Evolutionary conservation across 2,113 vertebrate genomes (phyloP).

Genomic region (Cyprinus carpio): DNA sequence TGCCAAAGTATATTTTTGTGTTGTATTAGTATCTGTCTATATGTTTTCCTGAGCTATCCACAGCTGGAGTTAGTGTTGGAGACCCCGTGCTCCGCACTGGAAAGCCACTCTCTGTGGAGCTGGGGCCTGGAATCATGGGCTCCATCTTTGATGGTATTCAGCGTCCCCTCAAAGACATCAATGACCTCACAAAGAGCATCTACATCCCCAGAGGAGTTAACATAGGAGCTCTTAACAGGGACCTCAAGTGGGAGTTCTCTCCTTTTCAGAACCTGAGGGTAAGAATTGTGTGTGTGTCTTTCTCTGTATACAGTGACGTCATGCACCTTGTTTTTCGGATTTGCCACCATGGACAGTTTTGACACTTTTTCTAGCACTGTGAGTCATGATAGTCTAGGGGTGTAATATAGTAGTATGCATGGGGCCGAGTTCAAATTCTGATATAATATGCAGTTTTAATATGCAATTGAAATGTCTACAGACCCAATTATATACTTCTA

Average conservation of each 20-base stretch:
- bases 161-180: constrained; percentile 93
- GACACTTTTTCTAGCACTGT: background rate
- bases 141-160: constrained; percentile 99
- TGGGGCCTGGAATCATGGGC: constrained; percentile 97
- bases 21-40: background rate
- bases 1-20: background rate
- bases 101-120: constrained; percentile 93
- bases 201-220: constrained; percentile 98
- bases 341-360: background rate
- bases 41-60: constrained; percentile 80
- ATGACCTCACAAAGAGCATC: constrained; percentile 91
- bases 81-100: constrained; percentile 96
- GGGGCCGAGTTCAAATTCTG: background rate
- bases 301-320: background rate
- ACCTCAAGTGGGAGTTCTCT: constrained; percentile 93
- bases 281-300: constrained; percentile 51
- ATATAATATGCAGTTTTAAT: background rate
- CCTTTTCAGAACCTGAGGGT: constrained; percentile 90
- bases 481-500: background rate
- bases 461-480: background rate
- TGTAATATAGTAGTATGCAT: background rate
- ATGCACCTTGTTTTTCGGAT: background rate
- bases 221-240: constrained; percentile 89
- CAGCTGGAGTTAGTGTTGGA: constrained; percentile 94
- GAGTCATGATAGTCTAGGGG: background rate